phyloP scores from a whole-genome alignment of 2,797 vertebrate genomes.

The Siniperca obscura region DNA sequence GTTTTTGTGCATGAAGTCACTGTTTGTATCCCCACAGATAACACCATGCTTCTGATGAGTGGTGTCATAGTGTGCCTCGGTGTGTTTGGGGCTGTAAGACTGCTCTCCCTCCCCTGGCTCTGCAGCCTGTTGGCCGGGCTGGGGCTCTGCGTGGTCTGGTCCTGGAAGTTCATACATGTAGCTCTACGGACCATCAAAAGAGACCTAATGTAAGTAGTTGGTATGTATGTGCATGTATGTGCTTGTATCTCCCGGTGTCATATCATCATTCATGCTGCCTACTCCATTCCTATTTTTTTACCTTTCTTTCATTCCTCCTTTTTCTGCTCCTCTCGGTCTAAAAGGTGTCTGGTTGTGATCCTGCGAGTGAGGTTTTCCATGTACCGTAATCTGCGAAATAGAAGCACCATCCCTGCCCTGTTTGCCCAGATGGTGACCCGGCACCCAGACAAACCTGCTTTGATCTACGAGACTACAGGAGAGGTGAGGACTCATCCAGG shows the following conservation, averaged over 20 bases:
- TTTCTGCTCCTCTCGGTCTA: not conserved
- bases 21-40: conserved; percentile 49
- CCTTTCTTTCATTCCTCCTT: not conserved
- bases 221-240: conserved; percentile 54
- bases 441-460: conserved; percentile 86
- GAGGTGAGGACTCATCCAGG: conserved; percentile 57
- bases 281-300: not conserved
- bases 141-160: conserved; percentile 78
- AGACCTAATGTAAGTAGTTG: conserved; percentile 86
- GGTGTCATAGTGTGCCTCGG: conserved; percentile 63
- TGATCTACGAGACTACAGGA: conserved; percentile 87
- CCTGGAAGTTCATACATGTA: conserved; percentile 85
- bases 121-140: conserved; percentile 83
- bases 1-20: not conserved
- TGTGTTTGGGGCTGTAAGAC: conserved; percentile 75
- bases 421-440: conserved; percentile 81
- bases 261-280: not conserved
- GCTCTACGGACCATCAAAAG: conserved; percentile 83
- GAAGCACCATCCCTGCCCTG: conserved; percentile 85
- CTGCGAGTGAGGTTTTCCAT: conserved; percentile 85
- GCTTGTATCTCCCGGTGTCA: not conserved
- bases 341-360: conserved; percentile 86
- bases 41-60: conserved; percentile 49
- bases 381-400: conserved; percentile 67
- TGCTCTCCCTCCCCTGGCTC: conserved; percentile 81